Base-by-base conservation (phyloP, 2,888 invertebrate species). In the Zootermopsis nevadensis region DNA sequence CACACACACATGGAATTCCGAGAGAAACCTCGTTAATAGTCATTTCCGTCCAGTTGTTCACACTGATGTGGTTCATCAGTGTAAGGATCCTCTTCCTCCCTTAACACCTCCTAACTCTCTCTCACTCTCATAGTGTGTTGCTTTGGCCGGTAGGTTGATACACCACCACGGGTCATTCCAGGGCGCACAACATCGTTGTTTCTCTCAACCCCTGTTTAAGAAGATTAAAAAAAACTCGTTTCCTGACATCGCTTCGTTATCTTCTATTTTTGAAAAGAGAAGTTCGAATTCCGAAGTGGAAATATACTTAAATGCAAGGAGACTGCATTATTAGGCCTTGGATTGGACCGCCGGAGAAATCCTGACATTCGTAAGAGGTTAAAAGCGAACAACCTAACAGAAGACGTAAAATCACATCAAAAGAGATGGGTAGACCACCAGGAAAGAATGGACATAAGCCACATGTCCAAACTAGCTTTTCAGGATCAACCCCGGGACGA, bases 11-110 rank as follows among this genome's bases (percentile, higher is more conserved):
- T n/a, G 31, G 48, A 77, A 79, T 79, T 79, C 74, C 66, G 33
- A 79, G 79, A 79, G 42, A 55, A 60, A 66, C 79, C 80, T 83
- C 35, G 81, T 83, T 83, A 83, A 83, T 83, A 81, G 77, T 83
- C 81, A 81, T 81, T 81, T 83, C 83, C 83, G 83, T 82, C 69
- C 69, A 79, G 77, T 38, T 76, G 42, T 35, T 38, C 76, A 30
- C 66, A 66, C n/a, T 79, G 66, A 79, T 79, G 79, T 60, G 35
- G 79, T 79, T 79, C 79, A 66, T 66, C 66, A 7, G 79, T 22
- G 38, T 74, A 19, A 7, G 42, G 42, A 60, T 74, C n/a, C n/a
- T 38, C n/a, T 74, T 42, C 38, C n/a, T 74, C 35, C 38, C 42
- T n/a, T 6, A 8, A 22, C 42, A 1, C 42, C 8, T 8, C 1